Evolutionary conservation across 2,888 invertebrate genomes (phyloP), one percentile per base, ranked within the genome.

Genomic region (Epistrophe eligans): DNA sequence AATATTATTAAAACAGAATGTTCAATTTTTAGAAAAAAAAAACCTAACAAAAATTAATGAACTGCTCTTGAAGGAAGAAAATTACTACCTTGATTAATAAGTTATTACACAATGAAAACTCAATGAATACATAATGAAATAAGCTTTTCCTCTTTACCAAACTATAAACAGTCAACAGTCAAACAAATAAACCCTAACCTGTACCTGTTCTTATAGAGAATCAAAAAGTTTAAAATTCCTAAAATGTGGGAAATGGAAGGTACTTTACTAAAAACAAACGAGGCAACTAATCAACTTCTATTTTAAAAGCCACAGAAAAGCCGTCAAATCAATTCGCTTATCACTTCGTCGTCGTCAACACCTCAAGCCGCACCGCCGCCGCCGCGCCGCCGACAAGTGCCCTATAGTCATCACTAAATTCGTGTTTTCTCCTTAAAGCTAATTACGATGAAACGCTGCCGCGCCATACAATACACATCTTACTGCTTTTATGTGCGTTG

Each of bases 291-390:
- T 76, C 81, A 70, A 19, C 70, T 71, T 40, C 72, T 45, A 64
- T 48, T 57, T 24, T 28, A 13, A 72, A 79, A 79, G 32, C 71
- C 64, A 57, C 81, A 57, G 71, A 77, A 77, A 82, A 64, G 55
- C 77, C 71, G 70, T 82, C 48, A 79, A 82, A 77, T 81, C 48
- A 71, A 50, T 64, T 43, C 80, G 17, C 58, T 35, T 55, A 17
- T 55, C 19, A 10, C 62, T 11, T 24, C 60, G 38, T 50, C 19
- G 17, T 32, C 40, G 3, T n/a, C n/a, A 7, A 17, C n/a, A 11
- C n/a, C n/a, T n/a, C n/a, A n/a, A n/a, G n/a, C 4, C 64, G 13
- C 64, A 7, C 28, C n/a, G 6, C 38, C 7, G 11, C 4, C 64
- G 13, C 4, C 64, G 13, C 64, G 7, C 28, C n/a, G 6, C 38